Base-by-base conservation (phyloP, 2,797 vertebrate species). In the Sphenodon punctatus region DNA sequence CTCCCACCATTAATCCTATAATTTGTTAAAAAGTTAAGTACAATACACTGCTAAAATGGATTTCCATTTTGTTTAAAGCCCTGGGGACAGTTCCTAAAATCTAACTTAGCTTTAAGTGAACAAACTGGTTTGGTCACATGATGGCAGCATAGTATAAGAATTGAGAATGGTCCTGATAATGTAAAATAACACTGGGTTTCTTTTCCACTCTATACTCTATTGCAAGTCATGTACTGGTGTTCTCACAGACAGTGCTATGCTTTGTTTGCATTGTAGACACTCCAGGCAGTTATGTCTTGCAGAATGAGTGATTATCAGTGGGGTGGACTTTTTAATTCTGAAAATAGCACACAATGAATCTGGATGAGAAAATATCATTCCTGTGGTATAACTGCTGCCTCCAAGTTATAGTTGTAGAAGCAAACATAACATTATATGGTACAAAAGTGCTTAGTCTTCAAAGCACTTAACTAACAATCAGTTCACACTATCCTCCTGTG, bases 61-160 rank as follows among this genome's bases (percentile, higher is more conserved):
- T 85, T 32, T 27, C 20, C 16, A n/a, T 34, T 23, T 27, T 46
- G 23, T 43, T 11, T 17, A 58, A 55, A 9, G 38, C 5, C 42
- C 36, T 77, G 46, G 75, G 34, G 49, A 9, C 38, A 51, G 51
- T 11, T 25, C 32, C 72, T 67, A 27, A 75, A 15, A 13, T 3
- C 0, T 55, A 53, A 38, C 0, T 0, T 25, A 46, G 11, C 67
- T 64, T 14, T 70, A 60, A 61, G 55, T 77, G 88, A 82, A 82
- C 56, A 78, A 69, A 75, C 56, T 25, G 69, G 76, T 81, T 61
- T 45, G 66, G 34, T 92, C 95, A 90, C 91, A 67, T 30, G 95
- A 89, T 93, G 95, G 95, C 95, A 96, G 95, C 80, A 92, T 83
- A 87, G 71, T 90, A 85, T 94, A 94, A 94, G 89, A 88, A 91